Evolutionary conservation across 2,113 vertebrate genomes (phyloP), one percentile per base, ranked within the genome.

Genomic region (Rynchops niger): DNA sequence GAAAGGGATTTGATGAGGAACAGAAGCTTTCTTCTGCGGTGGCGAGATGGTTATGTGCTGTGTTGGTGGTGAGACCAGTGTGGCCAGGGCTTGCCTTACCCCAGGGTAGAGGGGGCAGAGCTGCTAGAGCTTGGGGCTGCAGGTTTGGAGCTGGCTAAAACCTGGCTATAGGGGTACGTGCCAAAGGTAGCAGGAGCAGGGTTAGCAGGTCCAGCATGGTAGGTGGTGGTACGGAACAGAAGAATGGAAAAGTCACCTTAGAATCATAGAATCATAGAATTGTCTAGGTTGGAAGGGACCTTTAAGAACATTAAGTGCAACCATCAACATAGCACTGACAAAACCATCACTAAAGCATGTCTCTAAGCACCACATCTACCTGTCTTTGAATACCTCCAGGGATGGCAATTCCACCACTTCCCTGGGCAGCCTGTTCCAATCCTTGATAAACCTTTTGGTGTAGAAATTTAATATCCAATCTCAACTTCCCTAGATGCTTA

Each of bases 81-180:
- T 65, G 73, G 40, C 17, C 43, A 77, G 43, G 45, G 42, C 27
- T 84, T 74, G 29, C 36, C 23, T 69, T 69, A 15, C 2, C 29
- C 26, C 30, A 42, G 53, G 53, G 42, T 52, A 81, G 49, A 62
- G 52, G 5, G 34, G 9, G 7, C 25, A 67, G 73, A 73, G 40
- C 25, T 65, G 16, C 43, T 66, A 34, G 61, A 93, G 36, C 15
- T 61, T 47, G 50, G 15, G 18, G 23, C 18, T 62, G 43, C 55
- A 61, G 63, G 13, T 72, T 71, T 91, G 80, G 43, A 86, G 36
- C 40, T 88, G 66, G 5, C 58, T 56, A 5, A 26, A 79, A 5
- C 23, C 15, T 55, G n/a, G 15, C 78, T 71, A 0, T 6, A 70
- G 55, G 6, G 3, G 12, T 59, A 26, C 0, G 1, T 55, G 10